These are phyloP conservation scores for Erebia palarica DNA, from an alignment of 2,888 invertebrate species.

Conservation along the genomic window DNA sequence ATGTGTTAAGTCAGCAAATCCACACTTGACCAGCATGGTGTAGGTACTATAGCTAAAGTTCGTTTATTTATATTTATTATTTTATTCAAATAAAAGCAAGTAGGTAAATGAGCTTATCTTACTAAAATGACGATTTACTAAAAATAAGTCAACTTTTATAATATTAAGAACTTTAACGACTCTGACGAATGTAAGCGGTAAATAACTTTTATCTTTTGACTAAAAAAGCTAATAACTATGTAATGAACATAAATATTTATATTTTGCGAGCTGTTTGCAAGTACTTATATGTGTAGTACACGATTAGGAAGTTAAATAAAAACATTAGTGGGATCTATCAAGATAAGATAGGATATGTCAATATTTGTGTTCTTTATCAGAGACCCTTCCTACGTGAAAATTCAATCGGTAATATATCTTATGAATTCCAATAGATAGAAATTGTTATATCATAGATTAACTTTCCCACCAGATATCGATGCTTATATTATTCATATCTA, in stretches of 20 bases:
- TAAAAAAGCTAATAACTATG: background rate
- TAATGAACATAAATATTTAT: background rate
- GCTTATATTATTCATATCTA: too few species aligned
- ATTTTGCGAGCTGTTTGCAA: background rate
- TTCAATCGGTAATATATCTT: background rate
- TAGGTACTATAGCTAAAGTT: too few species aligned
- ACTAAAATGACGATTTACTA: too few species aligned
- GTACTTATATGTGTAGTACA: background rate
- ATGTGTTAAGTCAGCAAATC: too few species aligned
- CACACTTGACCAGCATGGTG: too few species aligned
- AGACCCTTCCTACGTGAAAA: background rate
- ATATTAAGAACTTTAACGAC: too few species aligned
- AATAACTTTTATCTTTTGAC: background rate
- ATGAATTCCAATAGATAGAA: background rate
- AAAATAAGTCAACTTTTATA: too few species aligned
- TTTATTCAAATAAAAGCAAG: too few species aligned
- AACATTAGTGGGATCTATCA: constrained; percentile 12
- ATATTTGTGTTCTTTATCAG: background rate
- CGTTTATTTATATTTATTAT: too few species aligned
- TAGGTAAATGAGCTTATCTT: too few species aligned
- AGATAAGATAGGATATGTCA: constrained; percentile 8
- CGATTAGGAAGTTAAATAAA: constrained; percentile 7
- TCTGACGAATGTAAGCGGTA: too few species aligned
- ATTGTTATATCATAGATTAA: constrained; percentile 1
- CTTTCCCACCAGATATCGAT: background rate